phyloP scores from a whole-genome alignment of 2,888 invertebrate species.

The Drosophila ustulata region DNA sequence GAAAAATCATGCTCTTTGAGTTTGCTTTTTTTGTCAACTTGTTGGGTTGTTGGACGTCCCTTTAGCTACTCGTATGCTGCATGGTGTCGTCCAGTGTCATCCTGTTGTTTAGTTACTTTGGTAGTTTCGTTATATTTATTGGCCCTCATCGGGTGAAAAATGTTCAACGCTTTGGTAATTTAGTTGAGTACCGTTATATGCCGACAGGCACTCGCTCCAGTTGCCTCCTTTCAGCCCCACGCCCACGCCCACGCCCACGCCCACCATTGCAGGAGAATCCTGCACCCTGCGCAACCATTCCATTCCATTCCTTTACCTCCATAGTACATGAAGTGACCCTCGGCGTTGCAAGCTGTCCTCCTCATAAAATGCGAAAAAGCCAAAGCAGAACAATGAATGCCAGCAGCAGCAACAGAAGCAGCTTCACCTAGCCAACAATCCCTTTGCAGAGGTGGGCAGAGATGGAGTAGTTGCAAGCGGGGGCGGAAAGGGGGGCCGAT shows the following conservation, averaged over 20 bases:
- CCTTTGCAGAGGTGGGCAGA: neutral
- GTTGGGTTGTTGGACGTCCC: slow-evolving; percentile 40
- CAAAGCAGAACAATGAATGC: slow-evolving; percentile 73
- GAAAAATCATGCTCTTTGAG: slow-evolving; percentile 6
- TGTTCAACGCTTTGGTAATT: slow-evolving; percentile 82
- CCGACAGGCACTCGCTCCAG: slow-evolving; percentile 52
- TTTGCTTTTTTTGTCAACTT: slow-evolving; percentile 46
- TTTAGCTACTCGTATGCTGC: slow-evolving; percentile 12
- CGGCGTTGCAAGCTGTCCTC: slow-evolving; percentile 35
- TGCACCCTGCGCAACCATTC: neutral
- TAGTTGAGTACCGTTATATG: slow-evolving; percentile 79
- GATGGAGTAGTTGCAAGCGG: neutral
- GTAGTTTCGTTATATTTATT: slow-evolving; percentile 84
- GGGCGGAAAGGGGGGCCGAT: slow-evolving; percentile 37
- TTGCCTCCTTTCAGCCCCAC: too few relatives aligned
- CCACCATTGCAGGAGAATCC: neutral
- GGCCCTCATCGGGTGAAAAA: slow-evolving; percentile 84
- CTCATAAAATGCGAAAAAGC: slow-evolving; percentile 75
- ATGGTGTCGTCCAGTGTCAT: slow-evolving; percentile 33
- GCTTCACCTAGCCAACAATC: slow-evolving; percentile 31
- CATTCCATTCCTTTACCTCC: neutral
- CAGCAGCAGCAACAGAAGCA: slow-evolving; percentile 43
- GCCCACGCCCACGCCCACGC: neutral
- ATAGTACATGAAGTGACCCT: slow-evolving; percentile 1
- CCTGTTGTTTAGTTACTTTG: slow-evolving; percentile 78